A percentile compares a stretch with the other conserved stretches of the same genome.
Evolutionary conservation across 2,888 invertebrate species (phyloP).

Genomic region (Philhelius pedissequus): DNA sequence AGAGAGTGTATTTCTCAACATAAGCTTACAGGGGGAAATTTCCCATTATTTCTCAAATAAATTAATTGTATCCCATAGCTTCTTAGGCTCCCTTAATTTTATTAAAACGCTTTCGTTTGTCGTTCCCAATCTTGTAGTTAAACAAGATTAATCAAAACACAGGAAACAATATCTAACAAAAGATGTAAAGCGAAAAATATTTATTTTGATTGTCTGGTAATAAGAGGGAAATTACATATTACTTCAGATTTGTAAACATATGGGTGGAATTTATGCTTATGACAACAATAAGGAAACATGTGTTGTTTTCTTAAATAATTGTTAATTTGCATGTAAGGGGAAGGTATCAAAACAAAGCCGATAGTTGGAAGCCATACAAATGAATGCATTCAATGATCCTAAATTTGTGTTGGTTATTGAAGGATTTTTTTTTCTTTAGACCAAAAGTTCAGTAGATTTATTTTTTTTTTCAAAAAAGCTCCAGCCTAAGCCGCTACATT

Average conservation of each 20-base stretch:
- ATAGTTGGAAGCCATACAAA: too few relatives aligned
- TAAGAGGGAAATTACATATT: background rate
- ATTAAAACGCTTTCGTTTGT: background rate
- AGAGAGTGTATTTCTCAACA: background rate
- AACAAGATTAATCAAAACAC: background rate
- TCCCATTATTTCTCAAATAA: conserved; percentile 15
- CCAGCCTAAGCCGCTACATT: too few relatives aligned
- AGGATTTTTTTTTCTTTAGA: too few relatives aligned
- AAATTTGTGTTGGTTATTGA: too few relatives aligned
- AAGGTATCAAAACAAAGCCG: too few relatives aligned
- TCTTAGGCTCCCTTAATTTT: background rate
- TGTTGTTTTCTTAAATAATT: background rate
- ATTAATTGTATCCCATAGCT: background rate
- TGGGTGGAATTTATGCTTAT: background rate
- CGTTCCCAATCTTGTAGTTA: background rate
- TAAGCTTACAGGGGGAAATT: background rate
- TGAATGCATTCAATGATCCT: too few relatives aligned
- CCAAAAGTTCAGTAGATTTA: too few relatives aligned
- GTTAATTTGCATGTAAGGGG: background rate
- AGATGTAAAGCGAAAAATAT: background rate
- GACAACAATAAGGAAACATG: background rate
- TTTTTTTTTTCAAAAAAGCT: too few relatives aligned
- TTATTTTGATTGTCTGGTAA: background rate
- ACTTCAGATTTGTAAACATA: background rate
- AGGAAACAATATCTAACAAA: background rate